Evolutionary conservation across 2,797 vertebrate genomes (phyloP).

Genomic region (Numenius phaeopus): DNA sequence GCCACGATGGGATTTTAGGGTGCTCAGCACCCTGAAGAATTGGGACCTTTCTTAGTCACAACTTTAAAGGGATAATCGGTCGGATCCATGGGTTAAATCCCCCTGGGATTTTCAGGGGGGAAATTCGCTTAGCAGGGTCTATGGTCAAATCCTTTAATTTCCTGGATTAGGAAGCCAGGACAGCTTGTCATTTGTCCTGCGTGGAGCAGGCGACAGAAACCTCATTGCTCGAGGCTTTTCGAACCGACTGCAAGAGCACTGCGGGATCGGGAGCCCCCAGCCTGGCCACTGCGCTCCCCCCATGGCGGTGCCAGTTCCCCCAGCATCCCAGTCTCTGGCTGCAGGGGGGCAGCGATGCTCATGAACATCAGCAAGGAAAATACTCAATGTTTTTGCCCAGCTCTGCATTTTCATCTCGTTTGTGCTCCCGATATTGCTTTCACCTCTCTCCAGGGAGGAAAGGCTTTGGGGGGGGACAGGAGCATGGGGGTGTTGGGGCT

Average conservation of each 20-base stretch:
- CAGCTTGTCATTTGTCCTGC: background rate
- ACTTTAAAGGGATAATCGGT: conserved; percentile 35
- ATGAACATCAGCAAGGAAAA: background rate
- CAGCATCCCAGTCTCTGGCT: background rate
- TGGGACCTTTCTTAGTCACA: conserved; percentile 37
- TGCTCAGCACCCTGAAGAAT: conserved; percentile 7
- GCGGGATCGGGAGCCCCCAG: fast-evolving
- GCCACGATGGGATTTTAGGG: background rate
- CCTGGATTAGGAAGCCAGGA: conserved; percentile 63
- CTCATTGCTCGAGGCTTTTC: background rate
- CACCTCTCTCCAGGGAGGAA: background rate
- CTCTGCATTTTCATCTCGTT: background rate
- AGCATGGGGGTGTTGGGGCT: background rate
- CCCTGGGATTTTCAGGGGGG: conserved; percentile 43
- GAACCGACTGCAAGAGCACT: fast-evolving
- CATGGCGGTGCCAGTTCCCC: fast-evolving
- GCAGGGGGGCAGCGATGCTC: background rate
- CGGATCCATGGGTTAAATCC: conserved; percentile 59
- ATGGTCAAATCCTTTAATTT: conserved; percentile 69
- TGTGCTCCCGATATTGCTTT: background rate
- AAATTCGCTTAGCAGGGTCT: conserved; percentile 57
- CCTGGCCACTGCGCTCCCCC: fast-evolving
- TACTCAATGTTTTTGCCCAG: background rate
- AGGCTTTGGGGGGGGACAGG: too few relatives aligned
- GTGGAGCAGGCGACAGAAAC: background rate